These are phyloP conservation scores for Festucalex cinctus DNA, from an alignment of 2,113 vertebrate species.

Conservation along the genomic window DNA sequence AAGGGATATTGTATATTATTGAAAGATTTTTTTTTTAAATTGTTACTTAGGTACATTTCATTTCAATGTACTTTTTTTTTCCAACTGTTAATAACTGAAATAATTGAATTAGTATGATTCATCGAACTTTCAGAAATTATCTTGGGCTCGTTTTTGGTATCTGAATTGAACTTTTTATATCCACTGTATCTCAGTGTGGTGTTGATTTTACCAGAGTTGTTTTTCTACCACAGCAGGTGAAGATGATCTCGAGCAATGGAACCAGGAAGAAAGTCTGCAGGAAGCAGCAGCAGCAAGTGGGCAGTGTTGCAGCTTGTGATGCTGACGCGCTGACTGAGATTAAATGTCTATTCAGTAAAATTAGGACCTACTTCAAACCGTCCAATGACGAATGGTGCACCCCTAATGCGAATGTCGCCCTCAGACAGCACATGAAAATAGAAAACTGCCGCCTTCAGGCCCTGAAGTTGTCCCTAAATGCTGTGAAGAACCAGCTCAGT, in stretches of 20 bases:
- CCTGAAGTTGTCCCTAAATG: conserved; percentile 84
- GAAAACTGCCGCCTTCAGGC: conserved; percentile 72
- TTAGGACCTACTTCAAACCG: conserved; percentile 77
- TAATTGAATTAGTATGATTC: too few relatives aligned
- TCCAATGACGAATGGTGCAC: conserved; percentile 75
- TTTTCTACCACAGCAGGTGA: conserved; percentile 5
- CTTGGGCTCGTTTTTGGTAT: neutral
- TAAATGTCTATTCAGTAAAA: conserved; percentile 79
- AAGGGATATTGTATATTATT: too few relatives aligned
- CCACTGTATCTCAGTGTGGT: neutral
- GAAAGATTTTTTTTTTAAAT: too few relatives aligned
- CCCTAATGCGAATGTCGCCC: conserved; percentile 71
- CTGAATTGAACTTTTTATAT: neutral
- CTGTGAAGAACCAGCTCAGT: conserved; percentile 87
- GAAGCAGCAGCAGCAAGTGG: conserved; percentile 26
- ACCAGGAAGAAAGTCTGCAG: conserved; percentile 61
- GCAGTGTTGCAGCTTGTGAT: conserved; percentile 50
- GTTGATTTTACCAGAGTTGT: conserved; percentile 1
- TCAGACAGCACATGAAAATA: conserved; percentile 57
- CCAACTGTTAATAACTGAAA: too few relatives aligned
- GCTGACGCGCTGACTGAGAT: conserved; percentile 74
- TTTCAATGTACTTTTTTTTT: too few relatives aligned
- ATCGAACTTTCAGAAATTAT: neutral
- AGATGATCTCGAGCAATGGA: conserved; percentile 72
- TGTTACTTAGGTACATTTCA: too few relatives aligned